phyloP scores from a whole-genome alignment of 2,888 invertebrate species.

The Epistrophe grossulariae region DNA sequence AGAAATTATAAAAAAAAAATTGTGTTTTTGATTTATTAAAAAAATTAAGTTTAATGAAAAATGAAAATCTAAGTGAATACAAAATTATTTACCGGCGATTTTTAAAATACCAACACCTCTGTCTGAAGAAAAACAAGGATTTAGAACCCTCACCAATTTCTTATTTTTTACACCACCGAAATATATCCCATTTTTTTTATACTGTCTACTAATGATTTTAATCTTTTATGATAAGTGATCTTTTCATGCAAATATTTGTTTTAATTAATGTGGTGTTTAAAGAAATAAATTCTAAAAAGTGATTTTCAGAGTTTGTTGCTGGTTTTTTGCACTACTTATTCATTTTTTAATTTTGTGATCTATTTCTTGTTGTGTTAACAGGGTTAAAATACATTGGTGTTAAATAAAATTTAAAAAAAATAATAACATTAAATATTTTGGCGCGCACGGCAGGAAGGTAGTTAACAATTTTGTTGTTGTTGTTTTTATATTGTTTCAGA shows the following conservation, averaged over 20 bases:
- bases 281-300: conserved; percentile 32
- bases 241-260: conserved; percentile 1
- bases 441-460: conserved; percentile 83
- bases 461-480: conserved; percentile 72
- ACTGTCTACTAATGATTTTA: conserved; percentile 1
- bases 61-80: conserved; percentile 55
- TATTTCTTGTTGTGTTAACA: conserved; percentile 52
- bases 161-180: conserved; percentile 1
- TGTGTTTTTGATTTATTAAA: conserved; percentile 62
- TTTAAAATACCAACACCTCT: conserved; percentile 66
- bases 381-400: conserved; percentile 71
- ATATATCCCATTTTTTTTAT: conserved; percentile 29
- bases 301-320: conserved; percentile 40
- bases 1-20: conserved; percentile 63
- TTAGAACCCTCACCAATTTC: conserved; percentile 42
- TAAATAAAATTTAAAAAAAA: conserved; percentile 76
- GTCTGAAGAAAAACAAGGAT: conserved; percentile 31
- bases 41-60: conserved; percentile 63
- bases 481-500: conserved; percentile 65
- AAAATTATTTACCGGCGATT: conserved; percentile 36
- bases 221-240: background rate
- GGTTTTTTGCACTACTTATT: conserved; percentile 37
- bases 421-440: conserved; percentile 50
- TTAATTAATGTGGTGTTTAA: conserved; percentile 11
- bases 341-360: background rate